These are phyloP conservation scores for Ophion ellenae DNA, from an alignment of 2,888 invertebrate genomes.

Conservation along the genomic window DNA sequence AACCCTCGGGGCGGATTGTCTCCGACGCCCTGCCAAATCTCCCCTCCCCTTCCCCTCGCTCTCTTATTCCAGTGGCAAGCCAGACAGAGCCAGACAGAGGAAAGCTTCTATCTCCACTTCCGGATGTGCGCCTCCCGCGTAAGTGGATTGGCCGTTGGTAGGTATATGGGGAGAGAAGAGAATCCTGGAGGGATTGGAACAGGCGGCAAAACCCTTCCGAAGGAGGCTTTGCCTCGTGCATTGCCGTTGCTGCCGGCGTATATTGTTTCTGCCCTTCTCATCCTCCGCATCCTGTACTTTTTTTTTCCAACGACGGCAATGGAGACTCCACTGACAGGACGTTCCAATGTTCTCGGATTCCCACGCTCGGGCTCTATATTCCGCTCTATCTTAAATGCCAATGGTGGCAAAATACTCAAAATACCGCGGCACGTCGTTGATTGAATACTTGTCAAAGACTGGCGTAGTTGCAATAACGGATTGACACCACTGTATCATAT, in stretches of 20 bases:
- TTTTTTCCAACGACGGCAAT: slow-evolving; percentile 3
- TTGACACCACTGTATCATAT: too few relatives aligned
- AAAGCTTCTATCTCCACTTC: slow-evolving; percentile 43
- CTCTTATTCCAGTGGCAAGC: slow-evolving; percentile 37
- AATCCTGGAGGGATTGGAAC: slow-evolving; percentile 48
- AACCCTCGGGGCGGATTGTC: slow-evolving; percentile 47
- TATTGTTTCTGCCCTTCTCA: slow-evolving; percentile 30
- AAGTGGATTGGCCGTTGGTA: slow-evolving; percentile 60
- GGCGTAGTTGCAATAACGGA: too few relatives aligned
- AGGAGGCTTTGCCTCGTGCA: slow-evolving; percentile 48
- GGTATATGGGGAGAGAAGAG: slow-evolving; percentile 1
- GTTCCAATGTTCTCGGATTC: slow-evolving; percentile 28
- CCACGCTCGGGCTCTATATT: slow-evolving; percentile 13
- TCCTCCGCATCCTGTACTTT: slow-evolving; percentile 34
- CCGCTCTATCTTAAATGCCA: slow-evolving; percentile 3
- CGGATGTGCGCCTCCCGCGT: slow-evolving; percentile 37
- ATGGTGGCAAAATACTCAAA: not conserved
- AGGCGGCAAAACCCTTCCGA: slow-evolving; percentile 43
- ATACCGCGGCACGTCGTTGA: not conserved
- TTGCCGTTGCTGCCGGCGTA: slow-evolving; percentile 25
- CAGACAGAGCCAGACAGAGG: slow-evolving; percentile 33
- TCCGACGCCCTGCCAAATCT: slow-evolving; percentile 40
- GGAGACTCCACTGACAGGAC: slow-evolving; percentile 21
- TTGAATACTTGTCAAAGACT: not conserved
- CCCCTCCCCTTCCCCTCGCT: not conserved